Conservation (phyloP, 37 sponge, comb jelly and placozoan genomes). For the Dysidea cf. avara region DNA sequence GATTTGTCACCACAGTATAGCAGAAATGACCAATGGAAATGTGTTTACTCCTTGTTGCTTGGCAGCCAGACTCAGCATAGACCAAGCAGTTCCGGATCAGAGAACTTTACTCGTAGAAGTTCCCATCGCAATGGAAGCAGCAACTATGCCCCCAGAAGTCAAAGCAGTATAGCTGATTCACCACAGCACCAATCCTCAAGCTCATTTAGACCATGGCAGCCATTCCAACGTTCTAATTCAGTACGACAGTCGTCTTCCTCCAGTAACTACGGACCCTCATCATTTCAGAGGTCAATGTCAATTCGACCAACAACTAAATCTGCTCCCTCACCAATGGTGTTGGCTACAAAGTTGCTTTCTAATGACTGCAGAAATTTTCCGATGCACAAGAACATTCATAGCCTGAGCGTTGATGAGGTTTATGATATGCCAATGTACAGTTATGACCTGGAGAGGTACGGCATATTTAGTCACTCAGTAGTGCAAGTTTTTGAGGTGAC, state of each 20-base stretch:
- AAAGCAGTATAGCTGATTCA: no score
- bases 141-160: no score
- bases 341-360: slow-evolving; percentile 32
- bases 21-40: slow-evolving; percentile 36
- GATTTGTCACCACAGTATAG: slow-evolving; percentile 43
- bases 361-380: slow-evolving; percentile 38
- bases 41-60: slow-evolving; percentile 42
- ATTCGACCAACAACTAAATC: no score
- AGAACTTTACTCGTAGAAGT: slow-evolving; percentile 32
- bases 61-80: no score
- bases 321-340: background rate
- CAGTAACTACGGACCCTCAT: no score
- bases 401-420: slow-evolving; percentile 19
- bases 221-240: background rate
- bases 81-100: slow-evolving; percentile 18
- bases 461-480: slow-evolving; percentile 25
- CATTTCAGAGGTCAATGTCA: no score
- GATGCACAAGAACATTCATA: slow-evolving; percentile 4
- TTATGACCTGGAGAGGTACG: slow-evolving; percentile 17
- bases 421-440: slow-evolving; percentile 56
- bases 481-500: slow-evolving; percentile 58
- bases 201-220: slow-evolving; percentile 2
- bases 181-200: no score
- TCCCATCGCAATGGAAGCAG: background rate
- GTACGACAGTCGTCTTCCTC: background rate